Evolutionary conservation across 2,113 vertebrate genomes (phyloP).

Genomic region (Hylia prasina): DNA sequence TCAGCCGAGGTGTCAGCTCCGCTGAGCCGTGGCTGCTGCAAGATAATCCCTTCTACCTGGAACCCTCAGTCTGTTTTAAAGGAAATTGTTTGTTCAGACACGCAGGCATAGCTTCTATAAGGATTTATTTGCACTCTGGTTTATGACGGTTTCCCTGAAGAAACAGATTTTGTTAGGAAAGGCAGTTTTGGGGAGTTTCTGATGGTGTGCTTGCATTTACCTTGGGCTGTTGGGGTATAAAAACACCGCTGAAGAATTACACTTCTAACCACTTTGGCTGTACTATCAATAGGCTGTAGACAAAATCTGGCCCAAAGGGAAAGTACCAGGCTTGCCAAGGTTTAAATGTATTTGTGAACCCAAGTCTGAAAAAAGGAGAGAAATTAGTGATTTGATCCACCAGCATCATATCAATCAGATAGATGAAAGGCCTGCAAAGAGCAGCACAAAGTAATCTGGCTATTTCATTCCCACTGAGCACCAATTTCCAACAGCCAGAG

Average conservation of each 20-base stretch:
- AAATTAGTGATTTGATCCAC: background rate
- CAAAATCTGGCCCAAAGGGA: background rate
- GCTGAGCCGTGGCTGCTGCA: background rate
- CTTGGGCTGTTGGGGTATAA: background rate
- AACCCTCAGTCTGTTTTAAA: background rate
- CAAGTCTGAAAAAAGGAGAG: background rate
- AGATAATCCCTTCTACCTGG: background rate
- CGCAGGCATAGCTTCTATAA: background rate
- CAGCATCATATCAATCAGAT: background rate
- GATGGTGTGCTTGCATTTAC: background rate
- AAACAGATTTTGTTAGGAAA: background rate
- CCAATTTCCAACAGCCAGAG: conserved; percentile 46
- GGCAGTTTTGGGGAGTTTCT: background rate
- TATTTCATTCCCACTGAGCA: conserved; percentile 46
- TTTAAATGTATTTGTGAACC: background rate
- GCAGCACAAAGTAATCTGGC: conserved; percentile 1
- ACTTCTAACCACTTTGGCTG: background rate
- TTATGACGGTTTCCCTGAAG: background rate
- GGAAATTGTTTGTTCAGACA: background rate
- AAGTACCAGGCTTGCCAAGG: background rate
- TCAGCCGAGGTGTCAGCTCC: background rate
- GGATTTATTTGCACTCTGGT: background rate
- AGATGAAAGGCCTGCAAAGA: conserved; percentile 21
- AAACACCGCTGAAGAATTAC: background rate
- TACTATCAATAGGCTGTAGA: background rate